Conservation (phyloP, 2,113 vertebrate species). For the Triplophysa dalaica region DNA sequence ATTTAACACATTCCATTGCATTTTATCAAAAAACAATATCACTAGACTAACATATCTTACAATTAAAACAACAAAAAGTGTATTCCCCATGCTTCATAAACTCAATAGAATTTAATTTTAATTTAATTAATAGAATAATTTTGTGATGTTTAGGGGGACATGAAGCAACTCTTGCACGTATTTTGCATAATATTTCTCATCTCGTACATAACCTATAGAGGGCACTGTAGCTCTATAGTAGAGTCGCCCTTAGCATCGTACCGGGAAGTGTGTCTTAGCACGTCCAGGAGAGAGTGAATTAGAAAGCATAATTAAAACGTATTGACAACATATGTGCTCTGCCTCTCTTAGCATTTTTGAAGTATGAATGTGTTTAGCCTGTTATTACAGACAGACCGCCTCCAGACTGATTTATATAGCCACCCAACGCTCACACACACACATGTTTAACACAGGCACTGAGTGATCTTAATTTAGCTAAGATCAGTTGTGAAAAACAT, state of each 20-base stretch:
- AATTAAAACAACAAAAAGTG: too few relatives aligned
- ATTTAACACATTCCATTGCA: too few relatives aligned
- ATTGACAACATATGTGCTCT: slow-evolving; percentile 83
- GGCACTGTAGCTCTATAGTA: slow-evolving; percentile 67
- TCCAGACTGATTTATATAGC: slow-evolving; percentile 49
- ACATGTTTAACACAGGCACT: slow-evolving; percentile 9
- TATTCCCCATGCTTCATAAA: too few relatives aligned
- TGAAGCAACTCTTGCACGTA: not conserved
- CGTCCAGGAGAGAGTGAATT: slow-evolving; percentile 84
- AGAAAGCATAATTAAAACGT: slow-evolving; percentile 86
- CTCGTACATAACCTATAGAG: slow-evolving; percentile 54
- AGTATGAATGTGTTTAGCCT: slow-evolving; percentile 55
- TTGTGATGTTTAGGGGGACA: not conserved
- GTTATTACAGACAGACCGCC: slow-evolving; percentile 48
- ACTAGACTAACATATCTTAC: too few relatives aligned
- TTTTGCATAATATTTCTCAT: not conserved
- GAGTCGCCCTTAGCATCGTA: not conserved
- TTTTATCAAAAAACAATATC: too few relatives aligned
- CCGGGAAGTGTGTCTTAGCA: slow-evolving; percentile 70
- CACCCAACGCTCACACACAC: slow-evolving; percentile 31
- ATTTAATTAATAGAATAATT: too few relatives aligned
- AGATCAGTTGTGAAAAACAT: not conserved
- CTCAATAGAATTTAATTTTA: too few relatives aligned
- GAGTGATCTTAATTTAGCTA: not conserved
- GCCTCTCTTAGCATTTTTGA: slow-evolving; percentile 54